Base-by-base conservation (phyloP, 2,888 invertebrate species). In the Ichneumon xanthorius region DNA sequence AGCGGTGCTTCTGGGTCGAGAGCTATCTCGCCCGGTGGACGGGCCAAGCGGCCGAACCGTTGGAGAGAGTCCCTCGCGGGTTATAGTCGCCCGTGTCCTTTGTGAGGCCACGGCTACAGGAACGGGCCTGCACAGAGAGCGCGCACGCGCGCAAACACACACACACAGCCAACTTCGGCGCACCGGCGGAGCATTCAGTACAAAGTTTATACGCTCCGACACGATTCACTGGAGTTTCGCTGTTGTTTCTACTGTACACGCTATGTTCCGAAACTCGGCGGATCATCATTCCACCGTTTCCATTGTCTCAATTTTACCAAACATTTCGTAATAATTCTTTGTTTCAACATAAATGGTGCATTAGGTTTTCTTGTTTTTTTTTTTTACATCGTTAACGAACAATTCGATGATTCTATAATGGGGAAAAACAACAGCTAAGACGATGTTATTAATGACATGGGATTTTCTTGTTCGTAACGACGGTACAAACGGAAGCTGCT, bases 181-280 rank as follows among this genome's bases (percentile, higher is more conserved):
- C 68, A n/a, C 22, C 68, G 48, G 55, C 40, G 53, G 67, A 58
- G 78, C 45, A 68, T 78, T 79, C 65, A 65, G 70, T 26, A 48
- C 45, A 78, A 79, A 79, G 30, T 79, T 79, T 70, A 65, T 76
- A 75, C 75, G 75, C 63, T 53, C 75, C 75, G 63, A 76, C 63
- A 76, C 75, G 65, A 76, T 76, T 65, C 75, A 65, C 45, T 19
- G 65, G 75, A 76, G 75, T 76, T 76, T 76, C 11, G 75, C 65
- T 16, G 75, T 65, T 65, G 75, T 76, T 76, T 65, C 75, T 1
- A 50, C 65, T 63, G n/a, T 50, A 45, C 55, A 30, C 30, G 40
- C 73, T 40, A 58, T 33, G n/a, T 48, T 22, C 14, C 40, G 5
- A 48, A 30, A 48, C 48, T 48, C 45, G 3, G 33, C 22, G 75